These are phyloP conservation scores for Agrochola lychnidis DNA, from an alignment of 2,888 invertebrate genomes.

Conservation along the genomic window DNA sequence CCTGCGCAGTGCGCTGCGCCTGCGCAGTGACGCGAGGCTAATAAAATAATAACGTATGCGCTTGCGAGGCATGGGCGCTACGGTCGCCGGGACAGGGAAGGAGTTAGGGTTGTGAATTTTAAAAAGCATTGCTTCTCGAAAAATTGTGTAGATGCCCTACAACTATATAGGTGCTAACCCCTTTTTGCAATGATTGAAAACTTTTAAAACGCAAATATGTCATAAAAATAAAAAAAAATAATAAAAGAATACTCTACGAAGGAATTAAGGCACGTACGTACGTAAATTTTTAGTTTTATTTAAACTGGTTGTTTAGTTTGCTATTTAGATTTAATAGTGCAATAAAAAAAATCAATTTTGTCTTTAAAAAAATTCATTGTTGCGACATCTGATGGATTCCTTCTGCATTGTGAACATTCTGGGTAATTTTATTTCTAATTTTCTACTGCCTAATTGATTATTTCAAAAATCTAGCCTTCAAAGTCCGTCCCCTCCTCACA, in stretches of 20 bases:
- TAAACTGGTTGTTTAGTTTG: not conserved
- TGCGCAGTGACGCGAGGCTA: slow-evolving; percentile 74
- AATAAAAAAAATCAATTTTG: not conserved
- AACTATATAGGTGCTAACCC: not conserved
- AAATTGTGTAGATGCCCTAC: not conserved
- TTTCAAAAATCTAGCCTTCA: not conserved
- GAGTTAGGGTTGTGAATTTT: slow-evolving; percentile 49
- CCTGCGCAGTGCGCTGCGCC: slow-evolving; percentile 75
- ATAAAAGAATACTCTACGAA: not conserved
- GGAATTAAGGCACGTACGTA: not conserved
- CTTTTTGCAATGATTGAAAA: not conserved
- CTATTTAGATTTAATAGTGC: not conserved
- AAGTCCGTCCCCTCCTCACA: slow-evolving; percentile 72
- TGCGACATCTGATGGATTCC: not conserved
- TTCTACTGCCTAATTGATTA: not conserved
- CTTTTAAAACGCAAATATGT: not conserved
- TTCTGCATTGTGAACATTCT: not conserved
- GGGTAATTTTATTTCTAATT: not conserved
- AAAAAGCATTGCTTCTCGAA: too few species aligned
- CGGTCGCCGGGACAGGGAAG: slow-evolving; percentile 70
- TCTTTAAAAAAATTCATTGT: not conserved
- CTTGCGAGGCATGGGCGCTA: slow-evolving; percentile 69
- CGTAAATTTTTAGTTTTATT: not conserved
- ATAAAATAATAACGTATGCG: slow-evolving; percentile 75
- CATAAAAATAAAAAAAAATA: not conserved